Base-by-base conservation (phyloP, 2,888 invertebrate genomes). In the Cephus pulcher region DNA sequence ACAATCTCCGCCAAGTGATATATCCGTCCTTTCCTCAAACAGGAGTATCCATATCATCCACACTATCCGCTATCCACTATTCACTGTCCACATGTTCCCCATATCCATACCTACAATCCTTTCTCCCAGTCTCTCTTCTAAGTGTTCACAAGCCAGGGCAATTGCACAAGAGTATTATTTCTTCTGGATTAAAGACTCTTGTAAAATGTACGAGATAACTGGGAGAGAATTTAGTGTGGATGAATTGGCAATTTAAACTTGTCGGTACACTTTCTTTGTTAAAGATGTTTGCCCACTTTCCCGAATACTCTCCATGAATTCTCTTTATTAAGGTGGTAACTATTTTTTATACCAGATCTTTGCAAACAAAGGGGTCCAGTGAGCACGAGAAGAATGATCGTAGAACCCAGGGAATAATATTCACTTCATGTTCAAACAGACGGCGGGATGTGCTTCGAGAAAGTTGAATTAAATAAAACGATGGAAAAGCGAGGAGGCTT, bases 371-470 rank as follows among this genome's bases (percentile, higher is more conserved):
- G 75, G 73, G 71, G 30, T 74, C 30, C 35, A 34, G 35, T 15
- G 12, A 69, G 37, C 9, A 40, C 15, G 33, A 73, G 70, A 81
- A 74, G 76, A 40, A 70, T 74, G 73, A 15, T 76, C 76, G 71
- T 30, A 78, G 81, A 81, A 80, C 78, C 78, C 76, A 34, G 81
- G 80, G 83, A 84, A 85, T 84, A 85, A 85, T 86, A 85, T 84
- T 86, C 84, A 80, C 76, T 81, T 80, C 75, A 82, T 82, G 80
- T 82, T 85, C 82, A 82, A 85, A 85, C 80, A 84, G 77, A 77
- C 69, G 78, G 76, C 80, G 75, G 69, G 75, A 78, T 78, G 9
- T 33, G 32, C 32, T 71, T 23, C 32, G 32, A 32, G 71, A 34
- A 71, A 34, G 33, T 15, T 1, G 71, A 34, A 32, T 71, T 32